Evolutionary conservation across 2,797 vertebrate species (phyloP).

Genomic region (Sylvilagus floridanus): DNA sequence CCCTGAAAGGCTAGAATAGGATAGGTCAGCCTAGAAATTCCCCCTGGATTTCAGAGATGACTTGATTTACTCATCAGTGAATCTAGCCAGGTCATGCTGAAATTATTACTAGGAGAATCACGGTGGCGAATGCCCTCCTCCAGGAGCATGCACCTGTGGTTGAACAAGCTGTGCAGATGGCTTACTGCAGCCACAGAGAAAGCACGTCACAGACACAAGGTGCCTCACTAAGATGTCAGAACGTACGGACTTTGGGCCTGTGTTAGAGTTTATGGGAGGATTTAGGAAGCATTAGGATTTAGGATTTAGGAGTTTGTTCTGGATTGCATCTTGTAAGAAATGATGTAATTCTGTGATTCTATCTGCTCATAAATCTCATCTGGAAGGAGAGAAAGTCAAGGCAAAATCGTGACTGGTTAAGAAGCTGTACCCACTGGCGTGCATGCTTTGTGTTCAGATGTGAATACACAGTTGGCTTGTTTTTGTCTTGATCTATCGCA

Average conservation of each 20-base stretch:
- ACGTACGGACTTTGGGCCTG: neutral
- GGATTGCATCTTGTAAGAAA: neutral
- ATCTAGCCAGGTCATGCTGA: neutral
- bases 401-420: neutral
- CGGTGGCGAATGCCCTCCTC: neutral
- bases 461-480: neutral
- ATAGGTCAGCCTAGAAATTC: neutral
- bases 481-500: neutral
- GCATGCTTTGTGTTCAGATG: neutral
- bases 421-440: too few species aligned
- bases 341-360: neutral
- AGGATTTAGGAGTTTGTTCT: neutral
- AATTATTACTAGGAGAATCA: neutral
- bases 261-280: neutral
- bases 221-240: neutral
- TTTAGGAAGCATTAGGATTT: neutral
- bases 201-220: rapidly evolving
- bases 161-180: rapidly evolving
- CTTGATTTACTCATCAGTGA: neutral
- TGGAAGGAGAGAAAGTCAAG: neutral
- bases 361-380: neutral
- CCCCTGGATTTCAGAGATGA: neutral
- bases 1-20: neutral
- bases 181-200: neutral
- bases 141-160: neutral